Evolutionary conservation across 2,113 vertebrate species (phyloP).

Genomic region (Bos javanicus): DNA sequence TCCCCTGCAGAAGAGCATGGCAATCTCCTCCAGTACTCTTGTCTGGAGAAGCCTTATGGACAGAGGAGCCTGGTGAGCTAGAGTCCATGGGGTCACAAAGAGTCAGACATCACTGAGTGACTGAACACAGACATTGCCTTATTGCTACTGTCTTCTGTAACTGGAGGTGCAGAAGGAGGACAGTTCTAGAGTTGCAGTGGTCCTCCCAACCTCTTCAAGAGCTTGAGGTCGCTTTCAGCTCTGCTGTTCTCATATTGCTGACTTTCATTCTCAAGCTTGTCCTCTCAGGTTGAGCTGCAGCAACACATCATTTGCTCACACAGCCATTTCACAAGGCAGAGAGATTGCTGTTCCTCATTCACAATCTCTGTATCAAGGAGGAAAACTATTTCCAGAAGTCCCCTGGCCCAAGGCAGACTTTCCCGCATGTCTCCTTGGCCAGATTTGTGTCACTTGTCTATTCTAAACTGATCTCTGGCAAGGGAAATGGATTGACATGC

Average conservation of each 20-base stretch:
- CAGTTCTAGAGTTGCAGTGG: neutral
- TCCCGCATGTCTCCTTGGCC: neutral
- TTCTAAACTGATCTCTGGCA: neutral
- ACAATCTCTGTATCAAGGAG: neutral
- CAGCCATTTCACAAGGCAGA: neutral
- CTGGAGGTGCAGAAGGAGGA: neutral
- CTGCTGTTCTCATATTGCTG: neutral
- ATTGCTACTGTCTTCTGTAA: neutral
- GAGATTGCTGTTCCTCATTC: neutral
- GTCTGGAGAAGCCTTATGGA: neutral
- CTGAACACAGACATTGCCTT: neutral
- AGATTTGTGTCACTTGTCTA: neutral
- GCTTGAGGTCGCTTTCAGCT: neutral
- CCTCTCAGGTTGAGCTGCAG: neutral
- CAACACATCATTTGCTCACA: neutral
- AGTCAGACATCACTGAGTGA: neutral
- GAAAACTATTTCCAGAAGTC: neutral
- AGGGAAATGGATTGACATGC: neutral
- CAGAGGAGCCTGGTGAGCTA: neutral
- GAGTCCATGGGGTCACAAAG: neutral
- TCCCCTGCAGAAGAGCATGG: neutral
- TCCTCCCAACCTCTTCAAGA: neutral
- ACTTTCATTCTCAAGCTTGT: neutral
- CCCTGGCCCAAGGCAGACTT: neutral
- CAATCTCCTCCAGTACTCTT: neutral